Percentiles rank a stretch among this genome's conserved stretches.
Evolutionary conservation across 1,140 invertebrate genomes (phyloP).

Genomic region (Pantala flavescens): DNA sequence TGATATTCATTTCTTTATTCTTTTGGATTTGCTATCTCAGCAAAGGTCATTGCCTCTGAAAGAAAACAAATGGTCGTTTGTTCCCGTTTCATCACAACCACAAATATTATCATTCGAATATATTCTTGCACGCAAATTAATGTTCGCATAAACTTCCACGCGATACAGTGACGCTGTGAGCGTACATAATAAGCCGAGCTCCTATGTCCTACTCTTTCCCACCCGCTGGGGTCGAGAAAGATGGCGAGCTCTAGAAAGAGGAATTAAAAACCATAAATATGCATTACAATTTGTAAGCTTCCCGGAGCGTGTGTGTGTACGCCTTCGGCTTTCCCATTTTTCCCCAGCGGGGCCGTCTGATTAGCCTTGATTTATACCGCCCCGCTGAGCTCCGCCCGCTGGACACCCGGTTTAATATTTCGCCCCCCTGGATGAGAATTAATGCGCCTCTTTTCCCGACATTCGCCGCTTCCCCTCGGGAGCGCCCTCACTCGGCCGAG

Average conservation of each 20-base stretch:
- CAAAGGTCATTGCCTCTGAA: too few species aligned
- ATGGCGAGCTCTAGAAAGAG: not conserved
- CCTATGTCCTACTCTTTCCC: too few species aligned
- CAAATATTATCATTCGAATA: too few species aligned
- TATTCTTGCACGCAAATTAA: too few species aligned
- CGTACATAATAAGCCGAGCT: too few species aligned
- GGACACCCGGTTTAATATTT: constrained; percentile 1
- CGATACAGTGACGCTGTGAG: too few species aligned
- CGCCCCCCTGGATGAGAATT: not conserved
- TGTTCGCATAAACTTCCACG: too few species aligned
- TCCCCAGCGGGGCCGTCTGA: not conserved
- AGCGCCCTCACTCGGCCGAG: not conserved
- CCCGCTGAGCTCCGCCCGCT: not conserved
- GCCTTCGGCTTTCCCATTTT: not conserved
- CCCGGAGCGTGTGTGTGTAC: not conserved
- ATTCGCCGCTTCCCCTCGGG: not conserved
- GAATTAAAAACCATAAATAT: constrained; percentile 11
- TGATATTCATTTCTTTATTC: too few species aligned
- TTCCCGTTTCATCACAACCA: too few species aligned
- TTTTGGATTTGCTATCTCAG: too few species aligned
- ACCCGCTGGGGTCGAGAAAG: too few species aligned
- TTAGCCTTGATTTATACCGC: not conserved
- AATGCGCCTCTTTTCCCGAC: not conserved
- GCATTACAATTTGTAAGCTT: constrained; percentile 7
- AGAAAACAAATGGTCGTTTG: too few species aligned